Base-by-base conservation (phyloP, 2,797 vertebrate genomes). In the Pachyuromys duprasi region DNA sequence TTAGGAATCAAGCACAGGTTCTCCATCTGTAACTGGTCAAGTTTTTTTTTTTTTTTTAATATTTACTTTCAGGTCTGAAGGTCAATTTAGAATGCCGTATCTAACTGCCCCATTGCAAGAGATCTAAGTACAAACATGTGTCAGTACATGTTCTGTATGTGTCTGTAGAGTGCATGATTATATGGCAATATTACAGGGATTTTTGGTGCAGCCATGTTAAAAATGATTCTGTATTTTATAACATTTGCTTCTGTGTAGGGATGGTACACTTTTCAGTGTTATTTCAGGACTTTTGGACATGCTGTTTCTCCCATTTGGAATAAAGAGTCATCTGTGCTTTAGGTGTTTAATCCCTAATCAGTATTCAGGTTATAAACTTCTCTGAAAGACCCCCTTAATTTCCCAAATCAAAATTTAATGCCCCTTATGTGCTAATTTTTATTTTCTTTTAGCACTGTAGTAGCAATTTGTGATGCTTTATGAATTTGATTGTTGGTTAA, bases 381-480 rank as follows among this genome's bases (percentile, higher is more conserved):
- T 89, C 53, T 91, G 69, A 86, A 95, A 93, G 53, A 83, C 17
- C 15, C 57, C 87, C 83, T 39, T 78, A 80, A 36, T 86, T 89
- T 57, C 15, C 9, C 42, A 87, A 31, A 57, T 91, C 12, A 86
- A 93, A 91, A 39, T 62, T 45, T 49, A 91, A 84, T 72, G 63
- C 28, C 7, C 8, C 20, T 62, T 82, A 31, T 42, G 13, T 33
- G 18, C 36, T 90, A 82, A 42, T 75, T 92, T 82, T 92, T 87
- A 65, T 89, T 93, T 93, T 89, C 76, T 5, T 49, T 91, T n/a
- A 49, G 42, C 5, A 17, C 26, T 75, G 15, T 79, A 45, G 14
- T 20, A 69, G 20, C 22, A 82, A 70, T 86, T 31, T 92, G 31
- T 62, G 49, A 87, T 80, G 45, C 7, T 86, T 76, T 45, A 57